Percentiles rank a stretch among this genome's conserved stretches.
Conservation (phyloP, 2,113 vertebrate species). For the Acanthisitta chloris region DNA sequence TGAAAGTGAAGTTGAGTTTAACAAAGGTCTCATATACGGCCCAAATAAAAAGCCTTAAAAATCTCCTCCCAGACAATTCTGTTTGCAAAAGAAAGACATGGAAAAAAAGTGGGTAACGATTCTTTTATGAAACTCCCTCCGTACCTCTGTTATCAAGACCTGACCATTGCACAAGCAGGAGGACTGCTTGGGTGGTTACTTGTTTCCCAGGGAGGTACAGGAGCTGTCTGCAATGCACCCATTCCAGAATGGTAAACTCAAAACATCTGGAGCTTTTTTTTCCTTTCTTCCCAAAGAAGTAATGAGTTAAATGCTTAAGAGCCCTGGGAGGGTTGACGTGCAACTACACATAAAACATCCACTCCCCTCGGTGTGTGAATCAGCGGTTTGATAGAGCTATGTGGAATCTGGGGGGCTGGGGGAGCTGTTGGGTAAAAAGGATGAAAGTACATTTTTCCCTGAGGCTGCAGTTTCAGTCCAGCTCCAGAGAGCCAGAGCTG, state of each 20-base stretch:
- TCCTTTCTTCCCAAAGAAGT: not conserved
- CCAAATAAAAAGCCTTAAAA: not conserved
- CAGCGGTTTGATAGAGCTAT: not conserved
- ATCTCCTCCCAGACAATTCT: not conserved
- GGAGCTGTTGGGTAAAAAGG: constrained; percentile 11
- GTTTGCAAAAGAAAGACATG: not conserved
- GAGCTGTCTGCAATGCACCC: not conserved
- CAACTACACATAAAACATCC: constrained; percentile 8
- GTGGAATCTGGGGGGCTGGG: not conserved
- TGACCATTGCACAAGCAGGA: not conserved
- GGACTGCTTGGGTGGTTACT: not conserved
- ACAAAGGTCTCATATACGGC: not conserved
- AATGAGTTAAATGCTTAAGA: not conserved
- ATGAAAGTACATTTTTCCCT: constrained; percentile 38
- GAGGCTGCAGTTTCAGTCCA: constrained; percentile 20
- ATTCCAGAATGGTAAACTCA: not conserved
- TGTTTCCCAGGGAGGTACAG: not conserved
- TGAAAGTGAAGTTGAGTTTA: not conserved
- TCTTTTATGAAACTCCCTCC: not conserved
- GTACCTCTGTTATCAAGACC: not conserved
- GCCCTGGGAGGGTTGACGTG: not conserved
- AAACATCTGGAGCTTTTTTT: constrained; percentile 14
- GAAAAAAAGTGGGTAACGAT: not conserved
- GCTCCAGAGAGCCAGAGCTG: not conserved
- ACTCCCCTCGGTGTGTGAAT: not conserved